phyloP scores from a whole-genome alignment of 1,140 invertebrate genomes.

The Diachasma alloeum region DNA sequence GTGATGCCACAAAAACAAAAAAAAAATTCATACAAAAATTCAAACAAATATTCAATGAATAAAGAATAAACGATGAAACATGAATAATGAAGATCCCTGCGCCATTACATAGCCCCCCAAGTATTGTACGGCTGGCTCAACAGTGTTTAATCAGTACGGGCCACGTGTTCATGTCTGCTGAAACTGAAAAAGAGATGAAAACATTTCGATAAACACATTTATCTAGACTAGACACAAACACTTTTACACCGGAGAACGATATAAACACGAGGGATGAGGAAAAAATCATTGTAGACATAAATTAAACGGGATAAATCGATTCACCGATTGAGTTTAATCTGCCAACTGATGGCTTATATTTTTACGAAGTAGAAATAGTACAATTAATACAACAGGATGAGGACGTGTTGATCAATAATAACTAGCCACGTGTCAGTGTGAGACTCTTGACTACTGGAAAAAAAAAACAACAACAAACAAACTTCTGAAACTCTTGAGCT shows the following conservation, averaged over 20 bases:
- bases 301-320: background rate
- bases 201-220: background rate
- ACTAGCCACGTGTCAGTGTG: background rate
- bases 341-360: background rate
- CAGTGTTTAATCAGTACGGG: background rate
- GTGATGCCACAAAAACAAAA: constrained; percentile 52
- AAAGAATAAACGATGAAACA: constrained; percentile 31
- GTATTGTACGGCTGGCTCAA: constrained; percentile 38
- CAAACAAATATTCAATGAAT: background rate
- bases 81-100: constrained; percentile 41
- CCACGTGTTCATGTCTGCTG: no score
- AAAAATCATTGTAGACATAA: background rate
- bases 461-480: background rate
- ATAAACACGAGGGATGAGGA: background rate
- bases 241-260: constrained; percentile 1
- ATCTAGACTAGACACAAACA: constrained; percentile 2
- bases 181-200: background rate
- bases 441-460: background rate
- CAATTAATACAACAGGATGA: background rate
- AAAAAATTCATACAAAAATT: constrained; percentile 4
- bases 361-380: background rate
- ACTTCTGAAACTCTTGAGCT: no score
- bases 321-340: background rate
- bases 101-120: constrained; percentile 60
- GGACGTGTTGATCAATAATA: background rate